phyloP scores from a whole-genome alignment of 2,797 vertebrate genomes.

The Catharus ustulatus region DNA sequence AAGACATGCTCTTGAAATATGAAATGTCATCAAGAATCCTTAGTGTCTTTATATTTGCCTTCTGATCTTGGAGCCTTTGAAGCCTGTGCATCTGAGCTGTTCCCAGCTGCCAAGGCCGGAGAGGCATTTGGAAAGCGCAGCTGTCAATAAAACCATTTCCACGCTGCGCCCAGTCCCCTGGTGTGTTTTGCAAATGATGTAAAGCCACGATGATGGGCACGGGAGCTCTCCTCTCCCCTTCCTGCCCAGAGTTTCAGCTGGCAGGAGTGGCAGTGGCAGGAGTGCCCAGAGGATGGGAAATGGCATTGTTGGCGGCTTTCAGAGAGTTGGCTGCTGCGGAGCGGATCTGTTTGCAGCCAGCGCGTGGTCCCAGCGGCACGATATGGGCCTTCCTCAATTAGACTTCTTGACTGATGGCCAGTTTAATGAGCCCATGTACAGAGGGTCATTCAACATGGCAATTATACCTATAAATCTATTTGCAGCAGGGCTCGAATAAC shows the following conservation, averaged over 20 bases:
- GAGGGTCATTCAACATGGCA: slow-evolving; percentile 79
- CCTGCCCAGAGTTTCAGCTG: background rate
- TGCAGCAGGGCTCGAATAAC: slow-evolving; percentile 73
- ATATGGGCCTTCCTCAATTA: slow-evolving; percentile 68
- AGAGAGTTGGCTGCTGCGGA: background rate
- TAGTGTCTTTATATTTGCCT: background rate
- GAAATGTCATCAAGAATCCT: background rate
- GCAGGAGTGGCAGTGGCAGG: background rate
- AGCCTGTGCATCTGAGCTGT: background rate
- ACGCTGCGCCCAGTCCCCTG: accelerated
- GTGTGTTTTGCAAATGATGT: background rate
- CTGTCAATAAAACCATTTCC: background rate
- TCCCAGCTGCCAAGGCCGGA: background rate
- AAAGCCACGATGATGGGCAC: background rate
- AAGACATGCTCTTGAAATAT: background rate
- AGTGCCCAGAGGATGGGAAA: background rate
- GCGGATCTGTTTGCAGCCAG: slow-evolving; percentile 53
- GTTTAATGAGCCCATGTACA: slow-evolving; percentile 82
- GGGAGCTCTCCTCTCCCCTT: background rate
- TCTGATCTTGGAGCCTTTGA: background rate
- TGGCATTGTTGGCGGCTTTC: background rate
- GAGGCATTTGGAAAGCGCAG: background rate
- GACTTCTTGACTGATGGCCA: slow-evolving; percentile 82
- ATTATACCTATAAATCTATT: slow-evolving; percentile 80
- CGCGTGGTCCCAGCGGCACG: background rate